Conservation (phyloP, 2,113 vertebrate genomes). For the Epinephelus fuscoguttatus region DNA sequence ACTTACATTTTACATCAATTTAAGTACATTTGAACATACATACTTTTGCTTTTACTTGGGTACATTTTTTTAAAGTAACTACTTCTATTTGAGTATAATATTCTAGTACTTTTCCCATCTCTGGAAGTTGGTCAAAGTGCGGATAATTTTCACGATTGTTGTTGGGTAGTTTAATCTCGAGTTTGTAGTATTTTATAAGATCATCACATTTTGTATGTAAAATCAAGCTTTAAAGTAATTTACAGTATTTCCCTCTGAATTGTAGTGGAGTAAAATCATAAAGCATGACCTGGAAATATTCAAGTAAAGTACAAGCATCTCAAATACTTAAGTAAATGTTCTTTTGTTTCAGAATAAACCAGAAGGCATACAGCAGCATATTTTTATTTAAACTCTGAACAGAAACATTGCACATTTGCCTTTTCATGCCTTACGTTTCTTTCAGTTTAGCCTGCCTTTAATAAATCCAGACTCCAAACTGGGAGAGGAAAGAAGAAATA, state of each 20-base stretch:
- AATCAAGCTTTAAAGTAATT: not conserved
- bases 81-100: not conserved
- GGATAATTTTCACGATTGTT: not conserved
- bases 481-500: slow-evolving; percentile 70
- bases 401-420: slow-evolving; percentile 82
- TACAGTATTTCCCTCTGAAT: not conserved
- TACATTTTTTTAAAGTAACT: no score
- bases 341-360: slow-evolving; percentile 7
- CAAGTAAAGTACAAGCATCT: not conserved
- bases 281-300: not conserved
- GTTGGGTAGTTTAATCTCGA: not conserved
- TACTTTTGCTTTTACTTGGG: no score
- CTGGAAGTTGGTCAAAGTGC: not conserved
- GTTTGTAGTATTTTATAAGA: not conserved
- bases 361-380: slow-evolving; percentile 70
- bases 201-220: not conserved
- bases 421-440: slow-evolving; percentile 83
- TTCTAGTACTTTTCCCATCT: not conserved
- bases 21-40: no score
- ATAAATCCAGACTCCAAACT: slow-evolving; percentile 66
- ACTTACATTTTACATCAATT: no score
- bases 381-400: slow-evolving; percentile 84
- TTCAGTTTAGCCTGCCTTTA: slow-evolving; percentile 63
- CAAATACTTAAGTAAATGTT: not conserved
- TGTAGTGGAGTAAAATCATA: not conserved